Conservation (phyloP, 30 jellyfish, hydroid and myxozoan genomes). For the Aurelia coerulea region DNA sequence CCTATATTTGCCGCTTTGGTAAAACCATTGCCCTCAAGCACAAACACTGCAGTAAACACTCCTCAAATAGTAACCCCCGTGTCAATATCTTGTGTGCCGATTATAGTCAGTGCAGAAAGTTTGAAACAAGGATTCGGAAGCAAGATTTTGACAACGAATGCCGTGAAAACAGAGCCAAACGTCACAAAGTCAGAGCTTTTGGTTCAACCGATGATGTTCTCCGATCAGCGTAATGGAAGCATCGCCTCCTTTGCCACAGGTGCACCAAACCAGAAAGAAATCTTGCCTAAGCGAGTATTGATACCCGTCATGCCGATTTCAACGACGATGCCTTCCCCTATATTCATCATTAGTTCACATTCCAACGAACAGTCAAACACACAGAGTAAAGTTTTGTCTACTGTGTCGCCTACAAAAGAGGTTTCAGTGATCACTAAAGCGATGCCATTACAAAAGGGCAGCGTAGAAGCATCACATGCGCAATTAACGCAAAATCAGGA, state of each 20-base stretch:
- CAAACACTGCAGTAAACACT: not conserved
- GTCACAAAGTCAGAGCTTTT: not conserved
- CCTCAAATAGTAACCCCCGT: not conserved
- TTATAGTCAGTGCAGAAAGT: not conserved
- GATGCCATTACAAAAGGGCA: not conserved
- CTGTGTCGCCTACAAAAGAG: not conserved
- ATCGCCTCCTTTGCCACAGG: not conserved
- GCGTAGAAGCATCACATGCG: not conserved
- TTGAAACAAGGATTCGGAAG: not conserved
- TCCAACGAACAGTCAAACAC: not conserved
- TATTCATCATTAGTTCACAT: not conserved
- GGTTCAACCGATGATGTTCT: not conserved
- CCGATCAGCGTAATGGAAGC: not conserved
- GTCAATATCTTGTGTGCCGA: not conserved
- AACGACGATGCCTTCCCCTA: not conserved
- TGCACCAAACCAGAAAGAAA: not conserved
- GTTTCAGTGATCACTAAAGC: conserved; percentile 29
- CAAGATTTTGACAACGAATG: no score
- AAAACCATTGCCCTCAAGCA: not conserved
- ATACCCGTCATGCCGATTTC: conserved; percentile 1
- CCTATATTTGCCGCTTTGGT: conserved; percentile 8
- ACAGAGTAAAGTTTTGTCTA: not conserved
- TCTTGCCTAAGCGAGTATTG: not conserved
- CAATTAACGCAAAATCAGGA: not conserved
- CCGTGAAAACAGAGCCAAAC: not conserved